phyloP scores from a whole-genome alignment of 2,888 invertebrate species.

The Lasioglossum malachurum region DNA sequence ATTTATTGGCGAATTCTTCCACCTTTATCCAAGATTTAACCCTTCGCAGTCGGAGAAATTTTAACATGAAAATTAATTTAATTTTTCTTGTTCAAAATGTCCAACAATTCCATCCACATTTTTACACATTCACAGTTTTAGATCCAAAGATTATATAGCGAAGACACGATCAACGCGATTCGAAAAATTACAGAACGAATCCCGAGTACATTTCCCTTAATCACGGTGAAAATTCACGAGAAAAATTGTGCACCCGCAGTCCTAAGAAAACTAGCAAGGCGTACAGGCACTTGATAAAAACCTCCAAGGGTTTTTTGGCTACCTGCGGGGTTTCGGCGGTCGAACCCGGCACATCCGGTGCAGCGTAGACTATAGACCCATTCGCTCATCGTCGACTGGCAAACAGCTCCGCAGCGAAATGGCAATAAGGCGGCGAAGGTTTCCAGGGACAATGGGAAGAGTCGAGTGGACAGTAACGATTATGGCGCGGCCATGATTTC shows the following conservation, averaged over 20 bases:
- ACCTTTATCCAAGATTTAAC: too few species aligned
- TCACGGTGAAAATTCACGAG: not conserved
- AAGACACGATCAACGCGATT: not conserved
- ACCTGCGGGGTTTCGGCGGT: not conserved
- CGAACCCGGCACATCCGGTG: not conserved
- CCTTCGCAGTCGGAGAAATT: too few species aligned
- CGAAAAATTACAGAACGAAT: not conserved
- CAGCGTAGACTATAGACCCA: not conserved
- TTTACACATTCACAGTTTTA: too few species aligned
- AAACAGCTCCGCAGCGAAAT: not conserved
- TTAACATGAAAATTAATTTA: too few species aligned
- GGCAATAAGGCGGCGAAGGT: not conserved
- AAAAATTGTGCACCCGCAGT: not conserved
- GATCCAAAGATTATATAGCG: too few species aligned
- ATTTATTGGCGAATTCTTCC: not conserved
- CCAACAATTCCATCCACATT: too few species aligned
- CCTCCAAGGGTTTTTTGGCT: not conserved
- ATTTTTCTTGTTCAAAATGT: too few species aligned
- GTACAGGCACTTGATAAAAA: not conserved
- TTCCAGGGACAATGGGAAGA: constrained; percentile 16
- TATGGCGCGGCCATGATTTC: constrained; percentile 9
- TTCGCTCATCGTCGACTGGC: not conserved
- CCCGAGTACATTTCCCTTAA: not conserved
- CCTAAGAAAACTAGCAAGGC: not conserved
- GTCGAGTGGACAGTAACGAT: constrained; percentile 11